phyloP scores from a whole-genome alignment of 2,113 vertebrate genomes.

The Pachyramphus minor region DNA sequence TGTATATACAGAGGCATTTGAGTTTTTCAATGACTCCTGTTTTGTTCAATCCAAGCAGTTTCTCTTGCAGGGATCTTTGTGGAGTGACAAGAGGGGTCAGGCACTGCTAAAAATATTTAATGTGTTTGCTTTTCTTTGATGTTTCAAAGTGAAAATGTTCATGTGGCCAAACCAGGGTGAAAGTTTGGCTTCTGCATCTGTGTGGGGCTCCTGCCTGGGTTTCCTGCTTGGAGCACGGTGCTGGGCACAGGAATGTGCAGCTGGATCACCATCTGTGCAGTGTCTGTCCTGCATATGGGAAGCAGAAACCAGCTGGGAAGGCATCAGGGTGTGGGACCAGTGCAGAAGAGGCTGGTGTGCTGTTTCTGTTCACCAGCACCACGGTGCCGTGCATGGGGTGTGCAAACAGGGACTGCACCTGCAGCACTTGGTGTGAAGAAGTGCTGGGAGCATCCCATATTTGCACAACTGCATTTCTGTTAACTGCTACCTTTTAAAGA shows the following conservation, averaged over 20 bases:
- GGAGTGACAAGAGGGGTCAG: not conserved
- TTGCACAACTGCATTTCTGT: not conserved
- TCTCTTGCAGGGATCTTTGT: not conserved
- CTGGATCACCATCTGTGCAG: rapidly evolving
- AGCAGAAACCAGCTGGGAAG: not conserved
- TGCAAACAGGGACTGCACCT: not conserved
- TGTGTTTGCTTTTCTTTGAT: not conserved
- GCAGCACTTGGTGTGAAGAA: not conserved
- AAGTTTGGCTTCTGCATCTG: not conserved
- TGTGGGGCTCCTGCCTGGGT: not conserved
- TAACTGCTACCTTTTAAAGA: not conserved
- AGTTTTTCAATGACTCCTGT: not conserved
- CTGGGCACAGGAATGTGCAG: not conserved
- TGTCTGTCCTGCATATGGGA: not conserved
- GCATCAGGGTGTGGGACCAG: rapidly evolving
- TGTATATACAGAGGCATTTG: not conserved
- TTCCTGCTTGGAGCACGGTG: not conserved
- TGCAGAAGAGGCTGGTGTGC: not conserved
- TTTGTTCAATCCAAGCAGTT: not conserved
- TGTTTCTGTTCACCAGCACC: not conserved
- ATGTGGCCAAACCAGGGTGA: not conserved
- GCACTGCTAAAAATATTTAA: not conserved
- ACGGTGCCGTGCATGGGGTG: rapidly evolving
- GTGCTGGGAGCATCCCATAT: not conserved
- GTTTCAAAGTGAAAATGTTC: not conserved